Evolutionary conservation across 2,797 vertebrate genomes (phyloP).

Genomic region (Pangasius djambal): DNA sequence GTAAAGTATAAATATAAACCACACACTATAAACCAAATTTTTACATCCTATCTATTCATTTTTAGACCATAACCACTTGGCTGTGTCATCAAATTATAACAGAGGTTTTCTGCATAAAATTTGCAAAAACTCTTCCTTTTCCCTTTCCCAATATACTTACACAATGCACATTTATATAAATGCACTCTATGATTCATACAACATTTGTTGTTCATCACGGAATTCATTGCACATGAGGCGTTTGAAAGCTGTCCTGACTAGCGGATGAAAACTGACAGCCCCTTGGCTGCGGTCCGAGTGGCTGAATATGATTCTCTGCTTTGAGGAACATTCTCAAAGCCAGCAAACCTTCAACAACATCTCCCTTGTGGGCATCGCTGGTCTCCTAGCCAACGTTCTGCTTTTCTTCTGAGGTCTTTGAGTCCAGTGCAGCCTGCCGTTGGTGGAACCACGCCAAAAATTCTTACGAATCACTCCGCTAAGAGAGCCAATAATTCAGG

Average conservation of each 20-base stretch:
- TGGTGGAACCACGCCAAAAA: constrained; percentile 35
- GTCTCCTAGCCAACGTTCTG: constrained; percentile 35
- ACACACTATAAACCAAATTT: neutral
- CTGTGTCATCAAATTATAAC: constrained; percentile 49
- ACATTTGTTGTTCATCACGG: constrained; percentile 23
- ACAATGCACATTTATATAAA: constrained; percentile 64
- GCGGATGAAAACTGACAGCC: constrained; percentile 61
- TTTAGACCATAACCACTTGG: constrained; percentile 45
- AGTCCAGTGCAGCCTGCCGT: constrained; percentile 52
- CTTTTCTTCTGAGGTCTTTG: constrained; percentile 30
- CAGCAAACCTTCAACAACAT: constrained; percentile 57
- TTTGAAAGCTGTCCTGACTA: constrained; percentile 48
- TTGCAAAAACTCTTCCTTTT: constrained; percentile 50
- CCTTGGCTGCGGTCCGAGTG: constrained; percentile 58
- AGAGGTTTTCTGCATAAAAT: constrained; percentile 46
- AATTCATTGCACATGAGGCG: constrained; percentile 33
- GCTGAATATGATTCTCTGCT: constrained; percentile 62
- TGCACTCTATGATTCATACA: constrained; percentile 22
- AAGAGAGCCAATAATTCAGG: constrained; percentile 71
- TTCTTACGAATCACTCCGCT: constrained; percentile 62
- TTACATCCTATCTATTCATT: neutral
- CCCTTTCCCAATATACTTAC: constrained; percentile 47
- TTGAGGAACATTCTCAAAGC: constrained; percentile 61
- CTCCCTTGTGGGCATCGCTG: constrained; percentile 54
- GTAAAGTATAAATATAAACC: neutral